phyloP scores from a whole-genome alignment of 2,797 vertebrate genomes.

The Phyllotis vaccarum region DNA sequence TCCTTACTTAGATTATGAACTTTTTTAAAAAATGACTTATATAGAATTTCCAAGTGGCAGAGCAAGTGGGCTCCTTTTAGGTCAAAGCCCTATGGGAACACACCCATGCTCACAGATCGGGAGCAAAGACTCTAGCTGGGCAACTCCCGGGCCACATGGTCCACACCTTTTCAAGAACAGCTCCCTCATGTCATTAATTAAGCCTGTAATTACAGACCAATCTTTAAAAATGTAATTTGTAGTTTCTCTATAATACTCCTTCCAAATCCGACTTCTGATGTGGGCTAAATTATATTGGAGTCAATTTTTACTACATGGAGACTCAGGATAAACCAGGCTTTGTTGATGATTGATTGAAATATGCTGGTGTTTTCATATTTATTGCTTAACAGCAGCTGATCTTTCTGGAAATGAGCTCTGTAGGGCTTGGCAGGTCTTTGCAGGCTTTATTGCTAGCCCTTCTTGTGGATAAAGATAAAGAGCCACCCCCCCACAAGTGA shows the following conservation, averaged over 20 bases:
- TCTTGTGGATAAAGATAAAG: too few species aligned
- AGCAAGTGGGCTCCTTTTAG: background rate
- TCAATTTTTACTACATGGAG: constrained; percentile 72
- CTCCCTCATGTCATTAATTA: constrained; percentile 70
- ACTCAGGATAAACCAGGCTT: constrained; percentile 32
- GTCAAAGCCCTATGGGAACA: background rate
- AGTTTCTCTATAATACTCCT: constrained; percentile 57
- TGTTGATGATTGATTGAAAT: constrained; percentile 9
- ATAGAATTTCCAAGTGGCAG: background rate
- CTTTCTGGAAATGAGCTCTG: background rate
- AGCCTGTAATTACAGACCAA: constrained; percentile 75
- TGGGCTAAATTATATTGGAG: constrained; percentile 71
- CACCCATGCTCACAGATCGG: accelerated
- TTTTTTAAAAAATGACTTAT: background rate
- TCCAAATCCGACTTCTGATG: constrained; percentile 67
- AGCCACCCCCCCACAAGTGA: background rate
- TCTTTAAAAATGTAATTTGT: constrained; percentile 74
- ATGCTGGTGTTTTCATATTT: background rate
- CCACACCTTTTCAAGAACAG: constrained; percentile 49
- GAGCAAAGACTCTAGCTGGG: background rate
- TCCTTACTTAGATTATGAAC: background rate
- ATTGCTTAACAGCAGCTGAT: background rate
- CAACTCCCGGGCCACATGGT: background rate
- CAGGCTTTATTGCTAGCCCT: background rate
- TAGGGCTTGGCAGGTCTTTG: background rate